Percentiles rank a stretch among this genome's conserved stretches.
These are phyloP conservation scores for Decapterus maruadsi DNA, from an alignment of 2,797 vertebrate species.

Conservation along the genomic window DNA sequence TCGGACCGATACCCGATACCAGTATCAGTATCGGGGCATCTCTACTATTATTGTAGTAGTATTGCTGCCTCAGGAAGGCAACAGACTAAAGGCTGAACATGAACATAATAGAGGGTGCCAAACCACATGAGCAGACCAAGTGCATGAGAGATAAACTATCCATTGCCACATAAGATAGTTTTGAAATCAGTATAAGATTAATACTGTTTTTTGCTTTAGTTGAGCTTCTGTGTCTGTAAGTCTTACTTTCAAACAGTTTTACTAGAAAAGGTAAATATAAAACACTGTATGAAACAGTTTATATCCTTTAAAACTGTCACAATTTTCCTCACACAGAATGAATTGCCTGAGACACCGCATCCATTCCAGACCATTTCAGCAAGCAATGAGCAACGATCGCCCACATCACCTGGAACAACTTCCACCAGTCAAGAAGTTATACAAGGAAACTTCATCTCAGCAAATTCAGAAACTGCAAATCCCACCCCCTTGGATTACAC, in stretches of 20 bases:
- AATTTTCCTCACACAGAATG: too few relatives aligned
- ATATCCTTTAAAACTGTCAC: too few relatives aligned
- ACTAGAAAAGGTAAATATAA: too few relatives aligned
- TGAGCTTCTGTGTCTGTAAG: too few relatives aligned
- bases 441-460: neutral
- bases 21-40: too few relatives aligned
- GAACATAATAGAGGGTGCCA: constrained; percentile 17
- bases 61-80: constrained; percentile 52
- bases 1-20: too few relatives aligned
- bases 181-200: too few relatives aligned
- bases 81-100: constrained; percentile 42
- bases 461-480: neutral
- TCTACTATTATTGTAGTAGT: neutral
- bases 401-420: neutral
- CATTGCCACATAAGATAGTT: neutral
- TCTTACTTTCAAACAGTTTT: too few relatives aligned
- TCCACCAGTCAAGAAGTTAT: neutral
- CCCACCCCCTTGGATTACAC: neutral
- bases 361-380: constrained; percentile 1
- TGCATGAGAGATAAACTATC: constrained; percentile 46
- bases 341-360: neutral
- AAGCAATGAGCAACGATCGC: neutral
- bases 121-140: constrained; percentile 35
- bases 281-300: too few relatives aligned
- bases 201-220: too few relatives aligned